Evolutionary conservation across 2,888 invertebrate species (phyloP), one percentile per base, ranked within the genome.

Genomic region (Tipula lateralis): DNA sequence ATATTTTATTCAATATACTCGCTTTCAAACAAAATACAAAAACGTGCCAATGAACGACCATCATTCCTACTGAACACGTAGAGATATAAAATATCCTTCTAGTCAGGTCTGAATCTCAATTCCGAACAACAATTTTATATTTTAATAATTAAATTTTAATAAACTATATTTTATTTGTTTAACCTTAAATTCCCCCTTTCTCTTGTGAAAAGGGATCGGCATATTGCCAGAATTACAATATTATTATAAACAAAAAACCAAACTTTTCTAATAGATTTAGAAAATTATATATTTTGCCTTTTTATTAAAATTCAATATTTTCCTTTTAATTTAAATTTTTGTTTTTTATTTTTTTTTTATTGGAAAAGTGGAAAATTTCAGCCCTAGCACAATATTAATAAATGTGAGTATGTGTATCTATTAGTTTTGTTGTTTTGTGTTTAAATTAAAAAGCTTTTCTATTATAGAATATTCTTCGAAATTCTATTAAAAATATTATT

Each of bases 221-320:
- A 50, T 50, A 50, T 50, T 50, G 44, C 44, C 44, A 50, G 44
- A 50, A 50, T 50, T 50, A 50, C 44, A 50, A 50, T 50, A 50
- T 50, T 50, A 50, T 50, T 50, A 50, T 16, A 50, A 50, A 50
- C 16, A 50, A 50, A n/a, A 50, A 50, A 50, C 44, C n/a, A 50
- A 50, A 50, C 44, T 50, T 50, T 50, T 50, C 44, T 50, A 50
- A 50, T 50, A 50, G 44, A 50, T 50, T 50, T 50, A 16, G 16
- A 50, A 50, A 50, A 50, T 50, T 50, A 50, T 50, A 50, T 50
- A 16, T 50, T 50, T 16, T 1, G 16, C n/a, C 16, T 50, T 50
- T 50, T 44, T 44, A 44, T 9, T 36, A 36, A 36, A 50, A 50
- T 50, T 50, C 44, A 16, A 50, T 50, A 50, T 50, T 50, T 50